Evolutionary conservation across 2,888 invertebrate species (phyloP).

Genomic region (Lycocerus yunnanus): DNA sequence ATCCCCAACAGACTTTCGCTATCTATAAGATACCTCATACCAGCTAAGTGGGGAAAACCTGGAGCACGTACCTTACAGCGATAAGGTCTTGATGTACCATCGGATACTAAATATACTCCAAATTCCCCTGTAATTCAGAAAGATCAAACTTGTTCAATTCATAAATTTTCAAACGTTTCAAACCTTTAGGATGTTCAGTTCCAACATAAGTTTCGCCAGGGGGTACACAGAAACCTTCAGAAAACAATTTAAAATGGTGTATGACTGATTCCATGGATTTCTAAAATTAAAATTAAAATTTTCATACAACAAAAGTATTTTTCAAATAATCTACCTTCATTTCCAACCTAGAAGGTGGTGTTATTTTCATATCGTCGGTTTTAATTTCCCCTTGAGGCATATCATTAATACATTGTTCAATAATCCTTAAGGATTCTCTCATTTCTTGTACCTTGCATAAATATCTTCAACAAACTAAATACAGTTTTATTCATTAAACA

Average conservation of each 20-base stretch:
- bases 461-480: conserved; percentile 52
- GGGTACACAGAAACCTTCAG: conserved; percentile 82
- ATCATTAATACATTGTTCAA: conserved; percentile 79
- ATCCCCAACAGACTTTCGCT: conserved; percentile 66
- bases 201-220: conserved; percentile 82
- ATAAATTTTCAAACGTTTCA: not conserved
- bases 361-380: conserved; percentile 80
- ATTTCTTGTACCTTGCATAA: conserved; percentile 71
- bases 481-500: not conserved
- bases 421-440: conserved; percentile 77
- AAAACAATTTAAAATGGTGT: conserved; percentile 87
- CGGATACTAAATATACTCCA: conserved; percentile 84
- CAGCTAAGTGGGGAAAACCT: conserved; percentile 66
- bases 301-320: not conserved
- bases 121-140: conserved; percentile 64
- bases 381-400: conserved; percentile 82
- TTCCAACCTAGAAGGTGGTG: conserved; percentile 72
- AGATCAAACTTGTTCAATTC: not conserved
- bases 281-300: conserved; percentile 35
- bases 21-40: conserved; percentile 64
- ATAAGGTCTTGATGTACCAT: conserved; percentile 78
- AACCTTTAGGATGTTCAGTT: conserved; percentile 80
- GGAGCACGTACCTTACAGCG: conserved; percentile 54
- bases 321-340: conserved; percentile 66
- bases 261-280: conserved; percentile 85